A percentile compares a stretch with the other conserved stretches of the same genome.
These are phyloP conservation scores for Phyllotreta striolata DNA, from an alignment of 2,888 invertebrate genomes.

Conservation along the genomic window DNA sequence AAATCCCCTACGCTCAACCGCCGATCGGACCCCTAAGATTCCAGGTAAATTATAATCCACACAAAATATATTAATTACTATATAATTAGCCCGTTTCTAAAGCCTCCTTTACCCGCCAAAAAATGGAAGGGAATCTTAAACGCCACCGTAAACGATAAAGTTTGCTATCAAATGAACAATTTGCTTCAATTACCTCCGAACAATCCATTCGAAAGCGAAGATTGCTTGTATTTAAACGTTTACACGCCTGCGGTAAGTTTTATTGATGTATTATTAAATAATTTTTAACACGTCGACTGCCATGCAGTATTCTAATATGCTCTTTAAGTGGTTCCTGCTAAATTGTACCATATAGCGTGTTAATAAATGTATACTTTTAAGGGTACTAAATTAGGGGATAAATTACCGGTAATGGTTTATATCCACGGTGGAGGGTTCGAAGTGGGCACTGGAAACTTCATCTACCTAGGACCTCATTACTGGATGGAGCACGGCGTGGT, in stretches of 20 bases:
- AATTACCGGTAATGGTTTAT: conserved; percentile 57
- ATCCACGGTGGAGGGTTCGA: conserved; percentile 60
- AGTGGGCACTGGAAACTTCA: conserved; percentile 50
- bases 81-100: not conserved
- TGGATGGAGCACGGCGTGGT: conserved; percentile 53
- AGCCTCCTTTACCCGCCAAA: conserved; percentile 42
- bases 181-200: too few relatives aligned
- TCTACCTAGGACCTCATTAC: conserved; percentile 56
- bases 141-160: conserved; percentile 39
- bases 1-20: conserved; percentile 45
- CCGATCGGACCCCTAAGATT: conserved; percentile 45
- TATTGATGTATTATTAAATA: not conserved
- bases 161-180: conserved; percentile 36
- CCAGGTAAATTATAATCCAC: conserved; percentile 33
- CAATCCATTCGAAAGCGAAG: conserved; percentile 42
- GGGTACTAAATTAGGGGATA: conserved; percentile 31
- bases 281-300: not conserved
- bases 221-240: conserved; percentile 47
- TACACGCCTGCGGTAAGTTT: conserved; percentile 40
- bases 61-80: too few relatives aligned
- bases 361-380: not conserved
- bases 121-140: conserved; percentile 44
- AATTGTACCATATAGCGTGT: too few relatives aligned
- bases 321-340: too few relatives aligned
- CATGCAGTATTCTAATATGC: too few relatives aligned